Conservation (phyloP, 2,888 invertebrate species). For the Drosophila kokeensis region DNA sequence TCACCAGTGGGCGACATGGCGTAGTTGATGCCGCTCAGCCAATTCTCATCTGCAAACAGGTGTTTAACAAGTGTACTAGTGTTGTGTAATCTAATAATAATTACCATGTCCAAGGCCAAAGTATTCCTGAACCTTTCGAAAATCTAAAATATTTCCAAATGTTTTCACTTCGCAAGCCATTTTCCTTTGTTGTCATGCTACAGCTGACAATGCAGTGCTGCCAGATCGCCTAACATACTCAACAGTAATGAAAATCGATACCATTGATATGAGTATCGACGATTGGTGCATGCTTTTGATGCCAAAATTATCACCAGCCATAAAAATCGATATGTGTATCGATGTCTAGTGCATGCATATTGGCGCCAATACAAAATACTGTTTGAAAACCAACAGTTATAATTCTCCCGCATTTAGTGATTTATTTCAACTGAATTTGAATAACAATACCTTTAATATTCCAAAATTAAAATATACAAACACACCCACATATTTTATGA, state of each 20-base stretch:
- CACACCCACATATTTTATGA: constrained; percentile 15
- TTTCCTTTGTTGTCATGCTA: constrained; percentile 65
- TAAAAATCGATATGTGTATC: constrained; percentile 1
- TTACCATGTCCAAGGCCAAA: constrained; percentile 86
- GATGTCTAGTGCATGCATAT: background rate
- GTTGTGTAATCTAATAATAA: background rate
- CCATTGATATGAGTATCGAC: background rate
- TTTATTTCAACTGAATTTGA: background rate
- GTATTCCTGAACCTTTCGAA: constrained; percentile 87
- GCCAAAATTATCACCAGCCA: constrained; percentile 19
- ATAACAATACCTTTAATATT: constrained; percentile 43
- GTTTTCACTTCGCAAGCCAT: constrained; percentile 88
- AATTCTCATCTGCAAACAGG: constrained; percentile 86
- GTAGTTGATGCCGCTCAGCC: constrained; percentile 89
- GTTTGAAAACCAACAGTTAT: background rate
- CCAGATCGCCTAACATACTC: constrained; percentile 14
- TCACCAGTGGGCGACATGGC: constrained; percentile 91
- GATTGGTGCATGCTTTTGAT: background rate
- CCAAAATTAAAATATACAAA: constrained; percentile 20
- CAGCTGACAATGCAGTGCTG: constrained; percentile 36
- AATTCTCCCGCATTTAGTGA: background rate
- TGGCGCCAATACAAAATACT: background rate
- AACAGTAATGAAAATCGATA: constrained; percentile 9
- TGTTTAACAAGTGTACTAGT: background rate
- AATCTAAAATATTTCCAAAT: constrained; percentile 88